phyloP scores from a whole-genome alignment of 2,888 invertebrate species.

The Mactromeris polynyma region DNA sequence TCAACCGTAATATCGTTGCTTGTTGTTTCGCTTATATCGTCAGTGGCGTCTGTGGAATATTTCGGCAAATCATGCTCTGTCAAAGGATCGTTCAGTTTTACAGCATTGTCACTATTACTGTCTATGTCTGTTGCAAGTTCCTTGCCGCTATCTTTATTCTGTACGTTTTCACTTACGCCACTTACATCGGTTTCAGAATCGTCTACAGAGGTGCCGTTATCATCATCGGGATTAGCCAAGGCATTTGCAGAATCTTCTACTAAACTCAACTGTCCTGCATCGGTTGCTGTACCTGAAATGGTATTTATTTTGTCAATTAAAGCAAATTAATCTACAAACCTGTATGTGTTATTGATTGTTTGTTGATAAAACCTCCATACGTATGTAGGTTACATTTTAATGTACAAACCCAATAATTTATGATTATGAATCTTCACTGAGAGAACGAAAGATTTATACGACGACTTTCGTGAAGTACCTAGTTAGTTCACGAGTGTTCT shows the following conservation, averaged over 20 bases:
- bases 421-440: not conserved
- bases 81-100: not conserved
- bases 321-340: too few relatives aligned
- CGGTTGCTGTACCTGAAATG: conserved; percentile 6
- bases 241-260: not conserved
- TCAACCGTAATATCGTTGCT: not conserved
- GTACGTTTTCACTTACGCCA: not conserved
- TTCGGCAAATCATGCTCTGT: not conserved
- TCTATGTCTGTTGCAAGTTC: not conserved
- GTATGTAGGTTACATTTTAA: too few relatives aligned
- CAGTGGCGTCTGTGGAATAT: not conserved
- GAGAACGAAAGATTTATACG: not conserved
- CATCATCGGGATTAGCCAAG: not conserved
- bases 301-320: not conserved
- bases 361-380: too few relatives aligned
- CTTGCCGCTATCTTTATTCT: not conserved
- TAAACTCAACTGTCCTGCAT: not conserved
- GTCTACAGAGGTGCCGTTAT: not conserved
- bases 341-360: too few relatives aligned
- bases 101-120: not conserved
- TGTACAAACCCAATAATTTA: too few relatives aligned
- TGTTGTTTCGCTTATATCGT: not conserved
- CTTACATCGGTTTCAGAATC: not conserved
- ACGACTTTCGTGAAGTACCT: not conserved
- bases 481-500: not conserved